Percentiles rank a stretch among this genome's conserved stretches.
These are phyloP conservation scores for Tyrannus savana DNA, from an alignment of 2,113 vertebrate species.

Conservation along the genomic window DNA sequence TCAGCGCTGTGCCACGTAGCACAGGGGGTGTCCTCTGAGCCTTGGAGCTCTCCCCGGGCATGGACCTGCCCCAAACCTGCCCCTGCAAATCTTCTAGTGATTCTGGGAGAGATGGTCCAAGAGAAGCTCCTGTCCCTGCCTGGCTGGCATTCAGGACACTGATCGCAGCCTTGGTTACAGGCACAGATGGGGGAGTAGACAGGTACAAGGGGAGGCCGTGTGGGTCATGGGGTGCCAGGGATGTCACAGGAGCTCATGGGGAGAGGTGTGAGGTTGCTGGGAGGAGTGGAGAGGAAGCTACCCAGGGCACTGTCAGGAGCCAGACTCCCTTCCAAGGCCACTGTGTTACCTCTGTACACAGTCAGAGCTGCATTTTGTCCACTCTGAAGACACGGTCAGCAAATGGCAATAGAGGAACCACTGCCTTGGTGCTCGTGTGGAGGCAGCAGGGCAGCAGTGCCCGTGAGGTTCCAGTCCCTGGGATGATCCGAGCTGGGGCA, in stretches of 20 bases:
- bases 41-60: neutral
- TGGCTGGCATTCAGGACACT: neutral
- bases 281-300: neutral
- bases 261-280: accelerated
- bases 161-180: neutral
- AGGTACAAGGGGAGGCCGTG: neutral
- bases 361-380: neutral
- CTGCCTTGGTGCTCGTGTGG: accelerated
- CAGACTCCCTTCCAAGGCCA: neutral
- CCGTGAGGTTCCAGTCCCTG: neutral
- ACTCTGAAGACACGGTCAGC: neutral
- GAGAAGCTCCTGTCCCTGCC: neutral
- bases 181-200: neutral
- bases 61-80: accelerated
- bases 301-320: neutral
- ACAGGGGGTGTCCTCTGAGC: neutral
- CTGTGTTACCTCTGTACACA: neutral
- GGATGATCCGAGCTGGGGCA: neutral
- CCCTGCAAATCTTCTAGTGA: neutral
- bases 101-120: accelerated
- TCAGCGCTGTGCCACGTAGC: constrained; percentile 31
- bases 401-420: neutral
- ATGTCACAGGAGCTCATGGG: neutral
- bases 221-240: accelerated
- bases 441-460: neutral